These are phyloP conservation scores for Charina bottae DNA, from an alignment of 2,113 vertebrate species.

Conservation along the genomic window DNA sequence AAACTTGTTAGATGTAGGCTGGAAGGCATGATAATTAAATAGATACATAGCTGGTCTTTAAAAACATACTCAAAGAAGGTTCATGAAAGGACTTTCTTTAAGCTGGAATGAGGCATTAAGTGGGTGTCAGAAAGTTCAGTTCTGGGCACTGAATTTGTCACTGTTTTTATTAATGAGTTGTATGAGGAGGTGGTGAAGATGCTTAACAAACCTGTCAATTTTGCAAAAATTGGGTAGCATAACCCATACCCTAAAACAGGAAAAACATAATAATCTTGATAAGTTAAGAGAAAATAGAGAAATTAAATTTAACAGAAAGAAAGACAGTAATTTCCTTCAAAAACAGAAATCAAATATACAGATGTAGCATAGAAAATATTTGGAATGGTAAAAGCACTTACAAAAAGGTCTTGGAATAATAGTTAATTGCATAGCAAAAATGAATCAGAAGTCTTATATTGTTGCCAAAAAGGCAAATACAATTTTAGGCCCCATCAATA, in stretches of 20 bases:
- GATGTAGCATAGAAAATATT: background rate
- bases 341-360: background rate
- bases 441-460: background rate
- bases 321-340: background rate
- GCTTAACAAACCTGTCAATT: background rate
- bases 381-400: background rate
- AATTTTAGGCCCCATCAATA: background rate
- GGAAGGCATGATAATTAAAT: background rate
- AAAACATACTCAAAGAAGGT: background rate
- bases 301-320: too few species aligned
- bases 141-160: background rate
- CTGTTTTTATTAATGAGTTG: background rate
- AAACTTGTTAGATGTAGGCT: background rate
- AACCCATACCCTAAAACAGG: too few species aligned
- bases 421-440: background rate
- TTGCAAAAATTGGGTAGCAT: too few species aligned
- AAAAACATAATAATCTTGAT: too few species aligned
- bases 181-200: background rate
- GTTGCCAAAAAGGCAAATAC: background rate
- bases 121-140: background rate
- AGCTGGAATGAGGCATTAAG: background rate
- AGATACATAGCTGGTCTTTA: background rate
- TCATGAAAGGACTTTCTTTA: background rate
- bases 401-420: background rate
- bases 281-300: too few species aligned